Conservation (phyloP, 2,113 vertebrate species). For the Nymphicus hollandicus region DNA sequence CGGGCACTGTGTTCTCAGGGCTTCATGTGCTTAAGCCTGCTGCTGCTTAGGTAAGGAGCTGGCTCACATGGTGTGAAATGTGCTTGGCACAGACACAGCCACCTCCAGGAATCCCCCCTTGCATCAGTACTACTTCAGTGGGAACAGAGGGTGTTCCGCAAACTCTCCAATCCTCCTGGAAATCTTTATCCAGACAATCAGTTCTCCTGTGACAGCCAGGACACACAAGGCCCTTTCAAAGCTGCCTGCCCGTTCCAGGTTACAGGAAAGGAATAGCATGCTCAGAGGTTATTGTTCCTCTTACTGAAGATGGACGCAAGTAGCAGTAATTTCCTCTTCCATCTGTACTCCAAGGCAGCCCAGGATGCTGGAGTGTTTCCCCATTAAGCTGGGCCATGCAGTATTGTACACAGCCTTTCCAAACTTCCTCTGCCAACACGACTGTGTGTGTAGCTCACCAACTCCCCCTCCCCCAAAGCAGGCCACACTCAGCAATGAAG, state of each 20-base stretch:
- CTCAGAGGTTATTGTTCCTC: background rate
- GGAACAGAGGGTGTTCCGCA: background rate
- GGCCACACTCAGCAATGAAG: background rate
- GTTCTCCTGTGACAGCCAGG: background rate
- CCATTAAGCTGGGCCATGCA: background rate
- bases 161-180: background rate
- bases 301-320: background rate
- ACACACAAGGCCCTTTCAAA: background rate
- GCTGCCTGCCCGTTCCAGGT: background rate
- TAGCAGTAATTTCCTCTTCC: background rate
- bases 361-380: background rate
- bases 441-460: fast-evolving
- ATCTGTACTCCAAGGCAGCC: background rate
- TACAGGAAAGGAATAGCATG: background rate
- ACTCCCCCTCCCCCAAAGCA: background rate
- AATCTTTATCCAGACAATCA: background rate
- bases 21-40: background rate
- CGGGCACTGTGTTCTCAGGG: background rate
- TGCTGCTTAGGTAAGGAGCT: background rate
- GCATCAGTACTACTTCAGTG: background rate
- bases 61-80: background rate
- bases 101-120: background rate
- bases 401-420: background rate
- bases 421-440: background rate
- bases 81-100: background rate